Percentiles rank a stretch among this genome's conserved stretches.
Conservation (phyloP, 2,888 invertebrate species). For the Thysanoteuthis rhombus region DNA sequence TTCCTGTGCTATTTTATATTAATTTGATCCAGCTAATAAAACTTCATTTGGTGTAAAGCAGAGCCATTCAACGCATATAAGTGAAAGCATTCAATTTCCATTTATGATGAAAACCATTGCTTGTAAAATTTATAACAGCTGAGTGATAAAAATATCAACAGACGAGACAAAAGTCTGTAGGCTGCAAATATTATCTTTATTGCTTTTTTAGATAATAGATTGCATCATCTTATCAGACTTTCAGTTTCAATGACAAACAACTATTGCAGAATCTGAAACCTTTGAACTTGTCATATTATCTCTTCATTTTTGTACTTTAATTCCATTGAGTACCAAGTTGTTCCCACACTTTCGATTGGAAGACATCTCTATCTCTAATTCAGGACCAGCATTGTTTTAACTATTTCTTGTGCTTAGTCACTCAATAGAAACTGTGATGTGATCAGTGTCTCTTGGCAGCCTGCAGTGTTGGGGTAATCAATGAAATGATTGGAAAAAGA, state of each 20-base stretch:
- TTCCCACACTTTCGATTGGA: neutral
- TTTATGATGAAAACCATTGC: no score
- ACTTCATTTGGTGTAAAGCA: no score
- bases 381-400: no score
- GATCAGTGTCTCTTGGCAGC: no score
- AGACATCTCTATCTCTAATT: no score
- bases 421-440: no score
- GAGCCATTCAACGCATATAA: neutral
- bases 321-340: neutral
- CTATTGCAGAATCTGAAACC: neutral
- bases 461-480: no score
- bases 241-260: neutral
- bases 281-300: neutral
- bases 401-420: no score
- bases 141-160: neutral
- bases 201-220: neutral
- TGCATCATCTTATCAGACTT: neutral
- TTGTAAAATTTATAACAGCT: neutral
- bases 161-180: neutral
- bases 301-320: neutral
- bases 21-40: no score
- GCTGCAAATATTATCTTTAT: neutral
- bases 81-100: no score
- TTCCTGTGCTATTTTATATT: no score
- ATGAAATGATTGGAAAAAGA: no score